These are phyloP conservation scores for Orthosia incerta DNA, from an alignment of 2,888 invertebrate genomes.

Conservation along the genomic window DNA sequence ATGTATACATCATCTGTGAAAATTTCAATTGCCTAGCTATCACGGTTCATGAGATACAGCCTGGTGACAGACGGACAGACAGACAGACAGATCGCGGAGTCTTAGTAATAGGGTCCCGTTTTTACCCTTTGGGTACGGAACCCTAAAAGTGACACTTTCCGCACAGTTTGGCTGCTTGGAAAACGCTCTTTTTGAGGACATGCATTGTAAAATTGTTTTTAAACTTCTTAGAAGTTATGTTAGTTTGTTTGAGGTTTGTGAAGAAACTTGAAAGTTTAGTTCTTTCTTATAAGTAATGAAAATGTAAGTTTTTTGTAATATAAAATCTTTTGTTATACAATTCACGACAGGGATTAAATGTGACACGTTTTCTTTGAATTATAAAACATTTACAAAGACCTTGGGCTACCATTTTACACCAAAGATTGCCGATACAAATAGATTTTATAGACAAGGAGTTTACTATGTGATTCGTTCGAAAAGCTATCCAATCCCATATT, in stretches of 20 bases:
- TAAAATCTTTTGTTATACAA: neutral
- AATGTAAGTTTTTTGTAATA: neutral
- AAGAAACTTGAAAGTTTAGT: conserved; percentile 17
- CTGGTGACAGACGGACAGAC: too few species aligned
- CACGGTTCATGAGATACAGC: too few species aligned
- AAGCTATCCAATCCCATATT: conserved; percentile 54
- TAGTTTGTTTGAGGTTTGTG: conserved; percentile 4
- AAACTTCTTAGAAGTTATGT: conserved; percentile 10
- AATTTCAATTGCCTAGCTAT: too few species aligned
- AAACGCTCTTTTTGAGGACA: too few species aligned
- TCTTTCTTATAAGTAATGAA: neutral
- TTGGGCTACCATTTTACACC: neutral
- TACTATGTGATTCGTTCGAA: conserved; percentile 30
- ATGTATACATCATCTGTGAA: too few species aligned
- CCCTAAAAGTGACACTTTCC: too few species aligned
- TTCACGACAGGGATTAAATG: neutral
- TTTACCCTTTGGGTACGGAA: too few species aligned
- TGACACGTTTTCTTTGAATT: neutral
- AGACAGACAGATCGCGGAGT: too few species aligned
- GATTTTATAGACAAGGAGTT: conserved; percentile 35
- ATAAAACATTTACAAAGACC: neutral
- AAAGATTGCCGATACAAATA: conserved; percentile 14
- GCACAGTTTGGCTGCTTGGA: too few species aligned
- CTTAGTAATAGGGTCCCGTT: too few species aligned
- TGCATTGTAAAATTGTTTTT: conserved; percentile 14